Evolutionary conservation across 2,797 vertebrate genomes (phyloP), one percentile per base, ranked within the genome.

Genomic region (Sebastolobus altivelis): DNA sequence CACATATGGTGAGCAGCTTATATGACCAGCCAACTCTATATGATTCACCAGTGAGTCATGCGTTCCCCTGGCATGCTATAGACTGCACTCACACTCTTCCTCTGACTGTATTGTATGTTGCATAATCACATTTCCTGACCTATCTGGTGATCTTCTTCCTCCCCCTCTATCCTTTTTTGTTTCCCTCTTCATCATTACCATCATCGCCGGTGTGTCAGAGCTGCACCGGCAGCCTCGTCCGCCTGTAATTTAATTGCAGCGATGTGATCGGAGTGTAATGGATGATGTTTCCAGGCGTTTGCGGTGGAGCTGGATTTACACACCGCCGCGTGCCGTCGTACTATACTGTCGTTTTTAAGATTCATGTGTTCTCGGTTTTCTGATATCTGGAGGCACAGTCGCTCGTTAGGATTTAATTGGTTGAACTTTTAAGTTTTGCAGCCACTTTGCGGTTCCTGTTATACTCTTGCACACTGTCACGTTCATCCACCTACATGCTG

Each of bases 91-190:
- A 9, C 46, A 52, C 55, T 60, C 33, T 72, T 72, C 37, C 27
- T 78, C 73, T 31, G 27, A 65, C 78, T 22, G 43, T 29, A 79
- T 65, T 69, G 49, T 59, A 59, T 70, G 79, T 83, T 85, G 46
- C 38, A 56, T 90, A 87, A 89, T 85, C 73, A 14, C 65, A 87
- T 91, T 87, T 88, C 78, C 84, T 81, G 72, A 67, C 69, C 77
- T 65, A 60, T 79, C 82, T 71, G 35, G 6, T 52, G 59, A 72
- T 84, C 65, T 56, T 46, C 72, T 46, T 49, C 54, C 55, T 82
- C 75, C 72, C 74, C 40, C 69, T 83, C 69, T 14, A 10, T 83
- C 58, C 25, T 46, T 66, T 67, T 40, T 40, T 80, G 20, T 70
- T 62, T 40, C 40, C 56, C 61, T 58, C 55, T 38, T 83, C 69